phyloP scores from a whole-genome alignment of 1,140 invertebrate species.

The Batillaria attramentaria region DNA sequence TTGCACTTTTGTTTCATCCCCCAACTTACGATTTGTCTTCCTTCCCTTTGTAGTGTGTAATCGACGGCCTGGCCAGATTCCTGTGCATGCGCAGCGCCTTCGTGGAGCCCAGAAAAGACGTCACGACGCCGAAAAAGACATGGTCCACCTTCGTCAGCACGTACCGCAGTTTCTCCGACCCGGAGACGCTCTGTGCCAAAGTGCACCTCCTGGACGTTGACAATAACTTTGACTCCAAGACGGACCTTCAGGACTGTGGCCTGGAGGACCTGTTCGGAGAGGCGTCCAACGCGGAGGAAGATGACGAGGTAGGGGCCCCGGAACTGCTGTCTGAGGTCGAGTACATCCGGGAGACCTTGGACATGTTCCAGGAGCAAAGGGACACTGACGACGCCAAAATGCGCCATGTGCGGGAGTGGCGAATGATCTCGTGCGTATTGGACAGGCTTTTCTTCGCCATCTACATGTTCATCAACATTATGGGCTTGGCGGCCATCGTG shows the following conservation, averaged over 20 bases:
- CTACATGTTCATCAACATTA: constrained; percentile 61
- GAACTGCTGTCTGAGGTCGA: constrained; percentile 35
- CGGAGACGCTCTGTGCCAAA: constrained; percentile 37
- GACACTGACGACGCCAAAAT: constrained; percentile 32
- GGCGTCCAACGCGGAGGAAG: constrained; percentile 7
- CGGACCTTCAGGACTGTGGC: constrained; percentile 22
- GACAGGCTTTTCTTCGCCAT: constrained; percentile 67
- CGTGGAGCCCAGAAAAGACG: constrained; percentile 36
- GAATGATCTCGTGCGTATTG: constrained; percentile 61
- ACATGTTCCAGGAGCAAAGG: constrained; percentile 17
- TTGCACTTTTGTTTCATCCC: not conserved
- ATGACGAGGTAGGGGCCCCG: constrained; percentile 7
- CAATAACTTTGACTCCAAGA: constrained; percentile 22
- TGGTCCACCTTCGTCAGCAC: constrained; percentile 46
- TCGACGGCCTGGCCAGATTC: constrained; percentile 50
- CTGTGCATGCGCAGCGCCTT: constrained; percentile 48
- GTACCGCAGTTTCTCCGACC: constrained; percentile 36
- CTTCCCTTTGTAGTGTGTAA: constrained; percentile 48
- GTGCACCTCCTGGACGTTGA: constrained; percentile 36
- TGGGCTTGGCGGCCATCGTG: constrained; percentile 57
- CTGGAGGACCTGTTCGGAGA: constrained; percentile 29
- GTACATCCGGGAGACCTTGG: constrained; percentile 42
- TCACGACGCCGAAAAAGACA: constrained; percentile 40
- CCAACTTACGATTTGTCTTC: no score
- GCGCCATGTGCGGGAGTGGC: constrained; percentile 58